Conservation (phyloP, 2,113 vertebrate genomes). For the Hemichromis elongatus region DNA sequence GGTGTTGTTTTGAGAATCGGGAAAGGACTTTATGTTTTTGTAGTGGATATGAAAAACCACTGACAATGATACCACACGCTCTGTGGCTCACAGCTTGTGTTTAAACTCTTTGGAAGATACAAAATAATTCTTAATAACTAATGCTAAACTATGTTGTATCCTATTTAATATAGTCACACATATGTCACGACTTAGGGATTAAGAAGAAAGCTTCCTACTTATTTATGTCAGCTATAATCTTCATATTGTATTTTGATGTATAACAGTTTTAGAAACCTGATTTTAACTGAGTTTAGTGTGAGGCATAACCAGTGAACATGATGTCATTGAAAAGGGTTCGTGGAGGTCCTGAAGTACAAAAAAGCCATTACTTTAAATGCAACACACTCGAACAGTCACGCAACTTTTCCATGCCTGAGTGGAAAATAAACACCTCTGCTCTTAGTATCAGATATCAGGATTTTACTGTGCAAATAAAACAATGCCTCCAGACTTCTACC, state of each 20-base stretch:
- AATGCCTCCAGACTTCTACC: not conserved
- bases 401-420: slow-evolving; percentile 32
- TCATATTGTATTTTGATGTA: slow-evolving; percentile 3
- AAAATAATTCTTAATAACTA: not conserved
- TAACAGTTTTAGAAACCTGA: slow-evolving; percentile 5
- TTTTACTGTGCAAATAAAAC: not conserved
- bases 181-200: not conserved
- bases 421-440: slow-evolving; percentile 17
- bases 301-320: not conserved
- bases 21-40: slow-evolving; percentile 15
- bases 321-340: slow-evolving; percentile 26
- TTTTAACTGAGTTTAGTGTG: not conserved
- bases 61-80: not conserved
- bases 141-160: not conserved
- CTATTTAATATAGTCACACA: slow-evolving; percentile 3
- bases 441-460: not conserved
- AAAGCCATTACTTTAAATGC: slow-evolving; percentile 20
- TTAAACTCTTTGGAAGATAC: not conserved
- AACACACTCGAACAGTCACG: not conserved
- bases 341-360: slow-evolving; percentile 20
- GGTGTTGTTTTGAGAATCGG: slow-evolving; percentile 37
- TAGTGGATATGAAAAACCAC: not conserved
- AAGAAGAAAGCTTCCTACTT: slow-evolving; percentile 18
- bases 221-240: not conserved
- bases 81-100: not conserved